Evolutionary conservation across 2,113 vertebrate species (phyloP), one percentile per base, ranked within the genome.

Genomic region (Zapornia atra): DNA sequence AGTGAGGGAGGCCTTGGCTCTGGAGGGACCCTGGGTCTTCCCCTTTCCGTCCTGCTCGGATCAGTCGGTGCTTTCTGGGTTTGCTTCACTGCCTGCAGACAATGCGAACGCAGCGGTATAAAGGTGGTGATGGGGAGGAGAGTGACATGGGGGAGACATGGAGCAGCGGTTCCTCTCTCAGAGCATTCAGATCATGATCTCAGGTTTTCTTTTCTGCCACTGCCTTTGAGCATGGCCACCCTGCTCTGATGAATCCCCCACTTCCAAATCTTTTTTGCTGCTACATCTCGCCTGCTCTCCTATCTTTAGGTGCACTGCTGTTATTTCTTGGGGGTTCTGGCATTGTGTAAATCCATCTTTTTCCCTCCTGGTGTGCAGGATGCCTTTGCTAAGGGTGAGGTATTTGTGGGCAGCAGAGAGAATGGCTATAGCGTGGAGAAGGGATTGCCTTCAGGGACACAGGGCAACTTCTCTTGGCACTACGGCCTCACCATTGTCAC

Each of bases 351-450:
- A 56, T 50, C 26, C 15, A 29, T 81, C 21, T 87, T 34, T 91
- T 85, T 89, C 46, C 34, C 38, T 86, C n/a, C 46, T 72, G 42
- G 68, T 86, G 11, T 76, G 34, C 84, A 99, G 99, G 99, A 99
- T 8, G 99, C 99, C 4, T 99, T 99, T 94, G 99, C 99, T 85
- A 99, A 99, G 96, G 99, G 99, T 2, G 99, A 99, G 69, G 98
- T 98, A 28, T 99, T 99, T 85, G 88, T 99, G 88, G 99, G 99
- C 51, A 98, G 98, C 96, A 87, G 71, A 46, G 98, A 98, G 61
- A 97, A 98, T 19, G 98, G 98, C 10, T 99, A 99, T 90, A 96
- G 96, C 0, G 97, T 97, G 50, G 94, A 84, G 17, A 70, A 97
- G 12, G 98, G 98, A 40, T 79, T 99, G 42, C 98, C 98, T 14